Conservation (phyloP, 1,140 invertebrate species). For the Philotrypesis tridentata region DNA sequence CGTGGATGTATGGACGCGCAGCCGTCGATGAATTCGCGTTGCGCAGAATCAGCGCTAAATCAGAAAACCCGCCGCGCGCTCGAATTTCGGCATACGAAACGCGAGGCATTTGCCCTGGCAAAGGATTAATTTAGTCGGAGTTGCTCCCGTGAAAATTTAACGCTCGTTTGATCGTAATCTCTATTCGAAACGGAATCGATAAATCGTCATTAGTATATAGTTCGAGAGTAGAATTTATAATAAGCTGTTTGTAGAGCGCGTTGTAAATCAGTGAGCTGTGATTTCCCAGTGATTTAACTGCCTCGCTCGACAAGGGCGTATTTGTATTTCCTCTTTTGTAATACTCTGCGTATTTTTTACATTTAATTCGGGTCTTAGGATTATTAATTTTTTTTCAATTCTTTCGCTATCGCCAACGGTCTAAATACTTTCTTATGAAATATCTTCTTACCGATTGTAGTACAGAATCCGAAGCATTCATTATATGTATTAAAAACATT, state of each 20-base stretch:
- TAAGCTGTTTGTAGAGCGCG: conserved; percentile 18
- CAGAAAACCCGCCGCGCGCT: not conserved
- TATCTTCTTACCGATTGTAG: too few relatives aligned
- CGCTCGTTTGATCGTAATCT: conserved; percentile 20
- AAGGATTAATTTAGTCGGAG: conserved; percentile 18
- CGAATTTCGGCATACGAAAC: not conserved
- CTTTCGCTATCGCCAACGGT: too few relatives aligned
- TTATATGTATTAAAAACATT: too few relatives aligned
- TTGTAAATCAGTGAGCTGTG: not conserved
- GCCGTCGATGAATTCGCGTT: not conserved
- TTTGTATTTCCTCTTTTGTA: not conserved
- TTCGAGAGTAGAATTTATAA: conserved; percentile 4
- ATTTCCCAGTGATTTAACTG: conserved; percentile 6
- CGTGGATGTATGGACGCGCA: too few relatives aligned
- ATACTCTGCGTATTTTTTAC: too few relatives aligned
- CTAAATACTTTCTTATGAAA: too few relatives aligned
- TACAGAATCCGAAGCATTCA: too few relatives aligned
- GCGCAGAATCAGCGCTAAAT: not conserved
- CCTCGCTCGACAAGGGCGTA: not conserved
- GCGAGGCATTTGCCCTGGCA: not conserved
- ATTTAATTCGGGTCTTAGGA: too few relatives aligned
- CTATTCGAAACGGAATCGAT: conserved; percentile 5
- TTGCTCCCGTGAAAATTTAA: conserved; percentile 26
- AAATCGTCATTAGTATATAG: conserved; percentile 25
- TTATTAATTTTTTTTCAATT: too few relatives aligned